These are phyloP conservation scores for Cyaniris semiargus DNA, from an alignment of 2,888 invertebrate genomes.

Conservation along the genomic window DNA sequence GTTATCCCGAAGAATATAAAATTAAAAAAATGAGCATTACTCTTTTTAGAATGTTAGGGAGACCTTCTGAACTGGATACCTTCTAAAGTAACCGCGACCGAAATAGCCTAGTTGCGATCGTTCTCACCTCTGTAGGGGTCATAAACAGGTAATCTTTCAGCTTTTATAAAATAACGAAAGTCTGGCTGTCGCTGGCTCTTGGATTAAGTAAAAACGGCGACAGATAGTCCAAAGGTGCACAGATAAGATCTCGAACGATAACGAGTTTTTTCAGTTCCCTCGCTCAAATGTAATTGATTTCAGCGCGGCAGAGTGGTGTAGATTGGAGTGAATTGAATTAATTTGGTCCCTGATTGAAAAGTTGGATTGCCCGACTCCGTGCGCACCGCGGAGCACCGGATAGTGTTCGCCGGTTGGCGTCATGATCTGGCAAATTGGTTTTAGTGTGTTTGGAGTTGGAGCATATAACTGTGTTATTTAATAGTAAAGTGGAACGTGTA, in stretches of 20 bases:
- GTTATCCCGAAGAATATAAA: too few relatives aligned
- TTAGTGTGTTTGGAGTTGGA: slow-evolving; percentile 14
- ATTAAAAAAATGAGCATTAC: too few relatives aligned
- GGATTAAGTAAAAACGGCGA: slow-evolving; percentile 34
- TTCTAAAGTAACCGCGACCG: too few relatives aligned
- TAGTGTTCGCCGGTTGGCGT: not conserved
- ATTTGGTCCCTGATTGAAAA: slow-evolving; percentile 62
- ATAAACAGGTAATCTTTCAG: too few relatives aligned
- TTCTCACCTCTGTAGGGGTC: too few relatives aligned
- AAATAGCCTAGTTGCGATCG: too few relatives aligned
- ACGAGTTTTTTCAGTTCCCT: slow-evolving; percentile 49
- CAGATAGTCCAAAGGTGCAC: slow-evolving; percentile 35
- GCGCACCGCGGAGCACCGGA: not conserved
- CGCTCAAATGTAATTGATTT: slow-evolving; percentile 60
- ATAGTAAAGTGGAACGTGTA: not conserved
- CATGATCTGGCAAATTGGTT: slow-evolving; percentile 35
- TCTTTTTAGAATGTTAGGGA: too few relatives aligned
- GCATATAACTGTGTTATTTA: not conserved
- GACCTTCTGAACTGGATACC: too few relatives aligned
- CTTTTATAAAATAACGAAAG: too few relatives aligned
- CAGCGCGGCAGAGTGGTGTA: slow-evolving; percentile 47
- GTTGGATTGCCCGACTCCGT: slow-evolving; percentile 41
- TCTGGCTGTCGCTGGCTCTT: slow-evolving; percentile 41
- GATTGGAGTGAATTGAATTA: slow-evolving; percentile 64
- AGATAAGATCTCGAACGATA: slow-evolving; percentile 43